Evolutionary conservation across 2,888 invertebrate genomes (phyloP), one percentile per base, ranked within the genome.

Genomic region (Dryobota labecula): DNA sequence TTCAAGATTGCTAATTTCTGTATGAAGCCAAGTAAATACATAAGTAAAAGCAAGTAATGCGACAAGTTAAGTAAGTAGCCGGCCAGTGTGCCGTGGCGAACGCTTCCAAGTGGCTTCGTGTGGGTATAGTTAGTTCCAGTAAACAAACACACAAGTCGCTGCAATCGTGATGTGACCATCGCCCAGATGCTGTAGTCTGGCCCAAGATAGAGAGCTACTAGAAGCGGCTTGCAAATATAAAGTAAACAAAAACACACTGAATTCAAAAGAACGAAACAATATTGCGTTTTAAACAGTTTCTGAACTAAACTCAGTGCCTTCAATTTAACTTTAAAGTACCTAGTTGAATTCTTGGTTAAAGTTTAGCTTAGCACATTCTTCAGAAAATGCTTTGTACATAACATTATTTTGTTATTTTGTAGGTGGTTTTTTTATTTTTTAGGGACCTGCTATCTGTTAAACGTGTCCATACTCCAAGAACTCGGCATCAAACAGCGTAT

Each of bases 101-200:
- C 82, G 80, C 80, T 84, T 83, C 80, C 85, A 86, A 88, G 88
- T 86, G 76, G 84, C 83, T 86, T 73, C 82, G 83, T 86, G 86
- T 86, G 87, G 85, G 86, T 84, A 85, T 88, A 87, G 90, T 90
- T 91, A 88, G 90, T 90, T 89, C 87, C 86, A 90, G 88, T 88
- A 90, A 90, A 91, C 91, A 92, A 92, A 93, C 92, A 92, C 87
- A 90, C 88, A 89, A 91, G 90, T 87, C 87, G 84, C 86, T 89
- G 88, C 90, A 90, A 90, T 91, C 90, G 90, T 90, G 88, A 90
- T 88, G 91, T 89, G 89, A 90, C 91, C 90, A 91, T 90, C 85
- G 90, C 86, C 87, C 92, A 90, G 91, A 91, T 91, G 91, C 85
- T 88, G 85, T 80, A 84, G 86, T 80, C 70, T 63, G 61, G 61